Evolutionary conservation across 2,888 invertebrate genomes (phyloP).

Genomic region (Ochropacha duplaris): DNA sequence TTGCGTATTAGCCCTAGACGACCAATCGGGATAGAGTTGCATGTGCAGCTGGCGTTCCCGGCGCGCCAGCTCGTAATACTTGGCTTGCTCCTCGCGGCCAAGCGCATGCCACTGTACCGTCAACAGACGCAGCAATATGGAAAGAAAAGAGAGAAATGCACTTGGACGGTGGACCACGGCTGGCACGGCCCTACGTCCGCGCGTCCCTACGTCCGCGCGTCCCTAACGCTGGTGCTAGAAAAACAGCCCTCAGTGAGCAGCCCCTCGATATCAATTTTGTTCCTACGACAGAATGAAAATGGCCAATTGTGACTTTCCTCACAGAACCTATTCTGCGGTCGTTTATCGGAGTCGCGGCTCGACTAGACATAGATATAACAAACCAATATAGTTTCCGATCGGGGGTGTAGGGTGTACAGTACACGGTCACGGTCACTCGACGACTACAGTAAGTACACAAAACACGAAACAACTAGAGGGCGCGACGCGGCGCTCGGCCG

Average conservation of each 20-base stretch:
- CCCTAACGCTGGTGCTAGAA: conserved; percentile 86
- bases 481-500: conserved; percentile 44
- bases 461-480: conserved; percentile 68
- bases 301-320: conserved; percentile 81
- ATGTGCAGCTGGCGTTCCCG: conserved; percentile 99
- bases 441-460: conserved; percentile 81
- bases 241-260: conserved; percentile 85
- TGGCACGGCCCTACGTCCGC: conserved; percentile 44
- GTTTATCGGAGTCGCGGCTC: conserved; percentile 68
- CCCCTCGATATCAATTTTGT: conserved; percentile 74
- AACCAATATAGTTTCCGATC: conserved; percentile 80
- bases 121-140: conserved; percentile 74
- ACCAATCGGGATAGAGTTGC: conserved; percentile 99
- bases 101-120: conserved; percentile 98
- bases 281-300: conserved; percentile 72
- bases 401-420: conserved; percentile 73
- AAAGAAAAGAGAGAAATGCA: conserved; percentile 82
- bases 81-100: conserved; percentile 99
- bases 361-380: conserved; percentile 74
- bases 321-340: conserved; percentile 84
- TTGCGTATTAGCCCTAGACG: conserved; percentile 99
- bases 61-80: conserved; percentile 99
- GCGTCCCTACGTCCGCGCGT: conserved; percentile 52
- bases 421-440: conserved; percentile 78
- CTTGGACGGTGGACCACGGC: conserved; percentile 68